These are phyloP conservation scores for Callopanchax toddi DNA, from an alignment of 2,113 vertebrate species.

Conservation along the genomic window DNA sequence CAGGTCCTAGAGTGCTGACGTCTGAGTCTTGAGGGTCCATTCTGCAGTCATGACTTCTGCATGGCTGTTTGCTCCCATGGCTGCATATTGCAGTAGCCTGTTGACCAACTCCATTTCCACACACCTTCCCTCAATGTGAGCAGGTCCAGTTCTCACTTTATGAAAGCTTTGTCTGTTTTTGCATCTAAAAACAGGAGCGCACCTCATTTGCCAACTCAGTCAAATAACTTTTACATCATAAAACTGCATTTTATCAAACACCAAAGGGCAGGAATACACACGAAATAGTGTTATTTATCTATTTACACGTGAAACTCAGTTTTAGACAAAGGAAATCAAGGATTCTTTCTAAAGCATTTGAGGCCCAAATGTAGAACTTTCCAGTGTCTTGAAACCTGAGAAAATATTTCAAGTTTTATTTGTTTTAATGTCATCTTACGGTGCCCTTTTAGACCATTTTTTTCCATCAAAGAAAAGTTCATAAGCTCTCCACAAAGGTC, in stretches of 20 bases:
- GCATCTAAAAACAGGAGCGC: too few species aligned
- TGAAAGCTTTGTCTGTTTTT: not conserved
- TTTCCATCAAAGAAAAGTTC: not conserved
- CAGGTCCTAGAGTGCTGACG: slow-evolving; percentile 44
- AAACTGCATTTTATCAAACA: too few species aligned
- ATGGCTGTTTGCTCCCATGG: slow-evolving; percentile 51
- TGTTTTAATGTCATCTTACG: slow-evolving; percentile 6
- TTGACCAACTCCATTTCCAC: slow-evolving; percentile 52
- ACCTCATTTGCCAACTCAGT: too few species aligned
- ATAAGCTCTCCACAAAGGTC: not conserved
- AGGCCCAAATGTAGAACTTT: not conserved
- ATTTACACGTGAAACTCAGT: too few species aligned
- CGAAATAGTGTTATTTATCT: not conserved
- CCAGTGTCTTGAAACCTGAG: not conserved
- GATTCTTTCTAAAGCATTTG: not conserved
- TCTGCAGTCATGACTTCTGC: slow-evolving; percentile 59
- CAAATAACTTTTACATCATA: too few species aligned
- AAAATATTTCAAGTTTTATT: slow-evolving; percentile 4
- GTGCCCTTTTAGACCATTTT: not conserved
- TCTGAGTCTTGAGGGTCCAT: slow-evolving; percentile 52
- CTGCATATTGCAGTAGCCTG: slow-evolving; percentile 42
- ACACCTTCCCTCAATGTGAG: not conserved
- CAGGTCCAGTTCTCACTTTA: slow-evolving; percentile 3
- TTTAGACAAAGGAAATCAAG: too few species aligned
- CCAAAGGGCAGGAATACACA: not conserved